These are phyloP conservation scores for Carassius gibelio DNA, from an alignment of 2,113 vertebrate genomes.

Conservation along the genomic window DNA sequence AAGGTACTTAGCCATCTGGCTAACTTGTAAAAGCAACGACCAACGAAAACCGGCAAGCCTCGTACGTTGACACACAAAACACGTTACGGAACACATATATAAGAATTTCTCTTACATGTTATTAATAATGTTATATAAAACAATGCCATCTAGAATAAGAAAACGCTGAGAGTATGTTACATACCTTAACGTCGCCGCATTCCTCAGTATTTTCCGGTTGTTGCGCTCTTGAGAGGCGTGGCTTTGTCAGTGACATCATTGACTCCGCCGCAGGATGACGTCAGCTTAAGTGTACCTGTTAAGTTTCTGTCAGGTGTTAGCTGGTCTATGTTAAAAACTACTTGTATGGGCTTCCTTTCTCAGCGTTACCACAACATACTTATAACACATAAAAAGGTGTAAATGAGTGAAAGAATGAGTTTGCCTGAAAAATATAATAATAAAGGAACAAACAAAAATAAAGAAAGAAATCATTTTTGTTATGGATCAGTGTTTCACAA, in stretches of 20 bases:
- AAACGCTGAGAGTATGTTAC: background rate
- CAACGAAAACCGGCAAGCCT: background rate
- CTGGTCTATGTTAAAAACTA: background rate
- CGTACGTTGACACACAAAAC: conserved; percentile 6
- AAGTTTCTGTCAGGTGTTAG: conserved; percentile 17
- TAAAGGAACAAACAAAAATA: too few relatives aligned
- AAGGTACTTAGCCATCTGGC: conserved; percentile 11
- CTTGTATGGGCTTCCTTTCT: conserved; percentile 2
- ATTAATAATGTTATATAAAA: background rate
- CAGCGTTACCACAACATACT: background rate
- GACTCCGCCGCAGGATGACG: conserved; percentile 39
- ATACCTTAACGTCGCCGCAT: conserved; percentile 26
- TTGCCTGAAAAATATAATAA: background rate
- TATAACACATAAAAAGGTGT: background rate
- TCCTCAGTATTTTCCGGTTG: conserved; percentile 42
- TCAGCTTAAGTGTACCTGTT: background rate
- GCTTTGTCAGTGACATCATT: conserved; percentile 34
- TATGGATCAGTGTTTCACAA: too few relatives aligned
- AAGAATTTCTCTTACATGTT: background rate
- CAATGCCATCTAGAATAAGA: background rate
- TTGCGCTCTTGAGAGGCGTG: conserved; percentile 1
- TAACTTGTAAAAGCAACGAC: background rate
- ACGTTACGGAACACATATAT: background rate
- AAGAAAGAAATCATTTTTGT: too few relatives aligned
- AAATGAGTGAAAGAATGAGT: background rate